Percentiles rank a stretch among this genome's conserved stretches.
phyloP scores from a whole-genome alignment of 2,797 vertebrate genomes.

The Neomorphus geoffroyi region DNA sequence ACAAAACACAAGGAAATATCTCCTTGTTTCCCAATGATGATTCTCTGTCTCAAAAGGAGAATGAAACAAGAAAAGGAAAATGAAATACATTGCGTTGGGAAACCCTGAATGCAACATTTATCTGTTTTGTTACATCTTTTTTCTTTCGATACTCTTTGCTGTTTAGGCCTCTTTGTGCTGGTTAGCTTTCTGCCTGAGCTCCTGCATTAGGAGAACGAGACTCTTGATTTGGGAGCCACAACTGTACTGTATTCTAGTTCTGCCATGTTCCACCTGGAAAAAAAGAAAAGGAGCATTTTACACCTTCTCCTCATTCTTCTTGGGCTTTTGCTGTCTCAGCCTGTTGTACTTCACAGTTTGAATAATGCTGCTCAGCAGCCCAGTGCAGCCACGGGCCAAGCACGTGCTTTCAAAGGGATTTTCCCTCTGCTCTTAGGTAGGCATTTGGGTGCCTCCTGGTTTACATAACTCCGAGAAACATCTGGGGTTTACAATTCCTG shows the following conservation, averaged over 20 bases:
- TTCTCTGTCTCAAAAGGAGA: neutral
- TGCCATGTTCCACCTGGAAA: neutral
- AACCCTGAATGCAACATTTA: neutral
- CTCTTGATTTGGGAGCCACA: neutral
- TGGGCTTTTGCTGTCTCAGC: neutral
- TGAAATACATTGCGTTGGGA: neutral
- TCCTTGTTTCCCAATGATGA: neutral
- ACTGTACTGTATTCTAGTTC: neutral
- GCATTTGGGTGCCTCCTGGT: neutral
- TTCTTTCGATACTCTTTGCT: neutral
- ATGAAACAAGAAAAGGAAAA: neutral
- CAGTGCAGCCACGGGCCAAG: neutral
- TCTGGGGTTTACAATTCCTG: constrained; percentile 7
- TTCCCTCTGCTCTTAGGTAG: neutral
- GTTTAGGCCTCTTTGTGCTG: neutral
- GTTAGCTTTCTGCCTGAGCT: neutral
- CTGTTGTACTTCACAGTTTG: neutral
- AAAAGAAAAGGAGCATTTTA: neutral
- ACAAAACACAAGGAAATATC: neutral
- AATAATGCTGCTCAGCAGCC: neutral
- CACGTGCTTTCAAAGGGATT: neutral
- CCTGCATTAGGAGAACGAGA: neutral
- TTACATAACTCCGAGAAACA: constrained; percentile 23
- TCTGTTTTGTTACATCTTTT: neutral
- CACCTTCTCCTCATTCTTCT: neutral